Evolutionary conservation across 2,113 vertebrate species (phyloP).

Genomic region (Actinemys pallida): DNA sequence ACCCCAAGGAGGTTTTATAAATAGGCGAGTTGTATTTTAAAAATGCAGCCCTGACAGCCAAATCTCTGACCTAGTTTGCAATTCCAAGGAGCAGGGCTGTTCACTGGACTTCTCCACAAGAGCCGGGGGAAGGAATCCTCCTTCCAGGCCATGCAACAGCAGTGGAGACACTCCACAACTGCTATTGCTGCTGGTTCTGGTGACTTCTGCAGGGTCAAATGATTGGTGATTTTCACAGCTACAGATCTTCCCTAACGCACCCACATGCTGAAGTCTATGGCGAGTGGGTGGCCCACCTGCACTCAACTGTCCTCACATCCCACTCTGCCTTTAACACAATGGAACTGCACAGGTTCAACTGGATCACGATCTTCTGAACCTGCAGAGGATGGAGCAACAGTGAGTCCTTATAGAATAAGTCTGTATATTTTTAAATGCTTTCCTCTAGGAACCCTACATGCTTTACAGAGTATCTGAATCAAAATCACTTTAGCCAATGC

Average conservation of each 20-base stretch:
- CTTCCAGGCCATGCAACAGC: neutral
- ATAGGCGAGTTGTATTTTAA: neutral
- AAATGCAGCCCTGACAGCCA: neutral
- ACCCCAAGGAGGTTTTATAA: neutral
- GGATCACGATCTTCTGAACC: neutral
- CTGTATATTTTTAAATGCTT: neutral
- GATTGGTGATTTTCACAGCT: neutral
- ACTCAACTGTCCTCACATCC: neutral
- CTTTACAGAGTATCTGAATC: neutral
- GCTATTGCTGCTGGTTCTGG: neutral
- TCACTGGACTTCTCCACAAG: accelerated
- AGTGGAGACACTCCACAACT: accelerated
- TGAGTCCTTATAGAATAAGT: neutral
- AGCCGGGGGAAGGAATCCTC: accelerated
- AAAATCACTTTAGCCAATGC: neutral
- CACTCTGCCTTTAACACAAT: neutral
- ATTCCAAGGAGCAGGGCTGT: accelerated
- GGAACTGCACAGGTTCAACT: neutral
- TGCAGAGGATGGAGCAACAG: neutral
- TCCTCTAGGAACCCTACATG: neutral
- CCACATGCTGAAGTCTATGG: accelerated
- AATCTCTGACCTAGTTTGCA: accelerated
- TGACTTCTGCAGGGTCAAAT: accelerated
- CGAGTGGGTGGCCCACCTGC: neutral
- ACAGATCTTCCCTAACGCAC: neutral